Percentiles rank a stretch among this genome's conserved stretches.
Evolutionary conservation across 1,140 invertebrate species (phyloP).

Genomic region (Drosophila nannoptera): DNA sequence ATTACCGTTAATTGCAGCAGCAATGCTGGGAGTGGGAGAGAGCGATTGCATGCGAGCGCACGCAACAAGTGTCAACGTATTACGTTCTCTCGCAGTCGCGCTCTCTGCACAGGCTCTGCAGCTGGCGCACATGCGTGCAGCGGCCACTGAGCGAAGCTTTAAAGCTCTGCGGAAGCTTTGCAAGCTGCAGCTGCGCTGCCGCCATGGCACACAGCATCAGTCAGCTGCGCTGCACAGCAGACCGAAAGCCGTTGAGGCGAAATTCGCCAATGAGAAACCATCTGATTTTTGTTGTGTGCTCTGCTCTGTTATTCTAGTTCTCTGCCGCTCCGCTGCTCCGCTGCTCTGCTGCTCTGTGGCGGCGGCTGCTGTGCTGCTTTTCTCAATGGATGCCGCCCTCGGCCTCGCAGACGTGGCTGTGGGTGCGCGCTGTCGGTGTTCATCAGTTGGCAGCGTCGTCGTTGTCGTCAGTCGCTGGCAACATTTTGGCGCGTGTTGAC

Average conservation of each 20-base stretch:
- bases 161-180: conserved; percentile 31
- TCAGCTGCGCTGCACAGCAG: conserved; percentile 47
- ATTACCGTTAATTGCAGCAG: no score
- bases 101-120: conserved; percentile 19
- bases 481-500: conserved; percentile 79
- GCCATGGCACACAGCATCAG: conserved; percentile 58
- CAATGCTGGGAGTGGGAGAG: no score
- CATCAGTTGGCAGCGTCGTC: conserved; percentile 43
- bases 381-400: conserved; percentile 50
- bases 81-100: neutral
- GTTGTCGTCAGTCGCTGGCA: conserved; percentile 72
- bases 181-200: neutral
- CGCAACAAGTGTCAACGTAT: conserved; percentile 51
- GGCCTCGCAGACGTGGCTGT: neutral
- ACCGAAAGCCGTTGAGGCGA: conserved; percentile 50
- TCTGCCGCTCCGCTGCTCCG: neutral
- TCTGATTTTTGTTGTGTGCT: conserved; percentile 69
- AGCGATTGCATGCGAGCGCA: neutral
- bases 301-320: neutral
- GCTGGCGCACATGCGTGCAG: neutral
- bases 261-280: conserved; percentile 39
- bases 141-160: conserved; percentile 10
- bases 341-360: neutral
- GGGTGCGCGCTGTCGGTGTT: conserved; percentile 28
- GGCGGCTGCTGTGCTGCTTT: conserved; percentile 17